Evolutionary conservation across 2,888 invertebrate species (phyloP).

Genomic region (Drosophila quinaria): DNA sequence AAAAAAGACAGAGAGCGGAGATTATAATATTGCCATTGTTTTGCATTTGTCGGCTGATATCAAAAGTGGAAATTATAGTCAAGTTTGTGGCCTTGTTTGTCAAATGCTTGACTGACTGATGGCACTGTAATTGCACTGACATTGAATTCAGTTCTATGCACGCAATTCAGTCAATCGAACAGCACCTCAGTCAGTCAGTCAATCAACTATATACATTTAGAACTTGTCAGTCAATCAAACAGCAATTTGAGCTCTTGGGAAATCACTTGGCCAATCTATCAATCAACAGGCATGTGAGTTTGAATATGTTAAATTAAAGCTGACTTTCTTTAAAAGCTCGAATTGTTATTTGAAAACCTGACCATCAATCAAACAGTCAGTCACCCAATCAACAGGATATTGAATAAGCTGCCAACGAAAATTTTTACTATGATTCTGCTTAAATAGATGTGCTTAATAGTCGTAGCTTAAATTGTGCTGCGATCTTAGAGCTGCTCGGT

Average conservation of each 20-base stretch:
- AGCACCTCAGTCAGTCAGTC: not conserved
- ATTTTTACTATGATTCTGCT: no score
- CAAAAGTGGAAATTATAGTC: slow-evolving; percentile 38
- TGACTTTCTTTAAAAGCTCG: no score
- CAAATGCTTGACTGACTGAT: slow-evolving; percentile 11
- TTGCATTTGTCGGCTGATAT: slow-evolving; percentile 47
- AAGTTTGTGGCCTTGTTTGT: slow-evolving; percentile 35
- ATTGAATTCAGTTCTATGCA: slow-evolving; percentile 29
- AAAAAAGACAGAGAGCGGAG: slow-evolving; percentile 21
- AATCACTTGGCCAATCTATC: not conserved
- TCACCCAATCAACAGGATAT: no score
- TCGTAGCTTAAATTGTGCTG: no score
- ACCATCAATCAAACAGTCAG: no score
- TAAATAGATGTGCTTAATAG: no score
- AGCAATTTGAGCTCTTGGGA: no score
- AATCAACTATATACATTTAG: no score
- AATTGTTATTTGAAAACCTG: no score
- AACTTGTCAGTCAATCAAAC: not conserved
- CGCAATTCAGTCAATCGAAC: slow-evolving; percentile 41
- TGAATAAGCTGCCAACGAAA: no score
- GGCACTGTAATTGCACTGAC: slow-evolving; percentile 38
- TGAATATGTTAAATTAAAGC: no score
- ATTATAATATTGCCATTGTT: slow-evolving; percentile 64
- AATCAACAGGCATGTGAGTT: not conserved
- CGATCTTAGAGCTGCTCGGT: no score